These are phyloP conservation scores for Florisuga fusca DNA, from an alignment of 2,797 vertebrate genomes.

Conservation along the genomic window DNA sequence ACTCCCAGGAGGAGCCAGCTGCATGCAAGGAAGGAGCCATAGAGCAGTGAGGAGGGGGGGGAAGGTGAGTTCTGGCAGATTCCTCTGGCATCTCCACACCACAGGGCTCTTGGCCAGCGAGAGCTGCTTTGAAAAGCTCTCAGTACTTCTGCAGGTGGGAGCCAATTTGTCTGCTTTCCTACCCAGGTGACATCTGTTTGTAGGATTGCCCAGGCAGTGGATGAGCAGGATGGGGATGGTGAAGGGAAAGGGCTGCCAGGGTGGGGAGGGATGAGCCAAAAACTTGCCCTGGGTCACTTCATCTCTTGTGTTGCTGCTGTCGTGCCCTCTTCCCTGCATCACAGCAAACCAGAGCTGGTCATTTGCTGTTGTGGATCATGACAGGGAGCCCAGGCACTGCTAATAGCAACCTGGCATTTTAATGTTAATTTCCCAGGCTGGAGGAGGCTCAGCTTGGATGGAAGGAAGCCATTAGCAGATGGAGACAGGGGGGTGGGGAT, in stretches of 20 bases:
- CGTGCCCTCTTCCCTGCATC: not conserved
- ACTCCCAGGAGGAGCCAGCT: not conserved
- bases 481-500: not conserved
- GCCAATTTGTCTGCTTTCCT: constrained; percentile 51
- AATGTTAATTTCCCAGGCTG: constrained; percentile 70
- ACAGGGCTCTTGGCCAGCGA: not conserved
- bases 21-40: not conserved
- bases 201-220: not conserved
- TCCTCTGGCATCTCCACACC: not conserved
- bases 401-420: constrained; percentile 71
- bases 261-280: not conserved
- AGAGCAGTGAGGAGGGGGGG: not conserved
- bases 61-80: not conserved
- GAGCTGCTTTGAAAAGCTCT: not conserved
- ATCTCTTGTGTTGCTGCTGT: not conserved
- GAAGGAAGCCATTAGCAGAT: constrained; percentile 42
- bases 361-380: constrained; percentile 57
- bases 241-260: not conserved
- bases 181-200: constrained; percentile 53
- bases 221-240: not conserved
- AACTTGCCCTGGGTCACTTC: constrained; percentile 9
- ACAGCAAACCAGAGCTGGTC: constrained; percentile 69
- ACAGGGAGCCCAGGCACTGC: constrained; percentile 54
- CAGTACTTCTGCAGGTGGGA: constrained; percentile 55
- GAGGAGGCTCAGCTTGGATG: constrained; percentile 27